Percentiles rank a stretch among this genome's conserved stretches.
phyloP scores from a whole-genome alignment of 1,140 invertebrate species.

The Musca vetustissima region DNA sequence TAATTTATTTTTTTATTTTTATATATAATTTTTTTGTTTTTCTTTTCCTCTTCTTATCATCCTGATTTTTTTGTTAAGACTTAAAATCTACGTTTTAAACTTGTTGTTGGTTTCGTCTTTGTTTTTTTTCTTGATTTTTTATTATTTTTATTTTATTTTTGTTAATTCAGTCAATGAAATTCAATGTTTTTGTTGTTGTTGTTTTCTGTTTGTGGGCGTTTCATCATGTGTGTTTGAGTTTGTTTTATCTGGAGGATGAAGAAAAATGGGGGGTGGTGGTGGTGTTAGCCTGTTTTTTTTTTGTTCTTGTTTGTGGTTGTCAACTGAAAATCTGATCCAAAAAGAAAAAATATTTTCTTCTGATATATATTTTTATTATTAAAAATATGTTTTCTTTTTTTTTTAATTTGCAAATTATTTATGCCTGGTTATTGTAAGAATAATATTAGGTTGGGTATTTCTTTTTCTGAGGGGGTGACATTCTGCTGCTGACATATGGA shows the following conservation, averaged over 20 bases:
- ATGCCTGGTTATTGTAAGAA: no score
- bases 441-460: no score
- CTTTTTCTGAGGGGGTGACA: no score
- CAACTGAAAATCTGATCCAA: not conserved
- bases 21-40: constrained; percentile 39
- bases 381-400: constrained; percentile 12
- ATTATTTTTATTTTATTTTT: constrained; percentile 5
- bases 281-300: not conserved
- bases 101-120: constrained; percentile 6
- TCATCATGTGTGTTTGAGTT: not conserved
- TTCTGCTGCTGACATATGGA: no score
- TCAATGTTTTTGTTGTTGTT: constrained; percentile 27
- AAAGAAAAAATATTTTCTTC: not conserved
- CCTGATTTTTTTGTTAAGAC: constrained; percentile 29
- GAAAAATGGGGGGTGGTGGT: not conserved
- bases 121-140: constrained; percentile 2
- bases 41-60: constrained; percentile 37
- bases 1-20: constrained; percentile 37
- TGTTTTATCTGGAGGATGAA: not conserved
- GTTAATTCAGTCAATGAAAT: constrained; percentile 32
- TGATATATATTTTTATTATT: not conserved
- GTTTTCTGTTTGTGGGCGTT: constrained; percentile 4
- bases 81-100: constrained; percentile 41
- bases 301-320: not conserved
- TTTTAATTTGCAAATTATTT: not conserved